phyloP scores from a whole-genome alignment of 2,113 vertebrate genomes.

The Cryptoleucopteryx plumbea region DNA sequence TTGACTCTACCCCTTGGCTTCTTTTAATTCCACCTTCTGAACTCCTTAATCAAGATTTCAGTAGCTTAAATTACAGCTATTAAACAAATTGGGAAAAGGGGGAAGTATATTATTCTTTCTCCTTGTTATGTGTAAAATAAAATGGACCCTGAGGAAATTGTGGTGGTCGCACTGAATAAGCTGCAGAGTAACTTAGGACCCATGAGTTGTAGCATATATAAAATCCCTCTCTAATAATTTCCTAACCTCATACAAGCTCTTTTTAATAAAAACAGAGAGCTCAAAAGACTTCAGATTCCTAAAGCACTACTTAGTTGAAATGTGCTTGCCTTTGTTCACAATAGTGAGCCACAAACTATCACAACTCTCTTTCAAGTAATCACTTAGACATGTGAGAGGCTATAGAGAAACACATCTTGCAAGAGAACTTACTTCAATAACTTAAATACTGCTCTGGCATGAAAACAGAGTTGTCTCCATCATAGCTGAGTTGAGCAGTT shows the following conservation, averaged over 20 bases:
- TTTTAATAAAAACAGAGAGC: neutral
- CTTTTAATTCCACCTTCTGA: conserved; percentile 6
- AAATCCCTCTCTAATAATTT: neutral
- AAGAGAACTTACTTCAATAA: neutral
- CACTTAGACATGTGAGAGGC: neutral
- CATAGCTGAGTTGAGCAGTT: neutral
- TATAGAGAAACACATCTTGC: neutral
- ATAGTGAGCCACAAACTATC: neutral
- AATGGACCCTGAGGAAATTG: neutral
- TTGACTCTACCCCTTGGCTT: neutral
- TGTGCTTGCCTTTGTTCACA: neutral
- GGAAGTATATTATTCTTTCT: neutral
- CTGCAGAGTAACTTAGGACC: neutral
- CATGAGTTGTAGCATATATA: neutral
- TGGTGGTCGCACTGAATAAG: neutral
- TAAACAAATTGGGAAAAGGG: neutral
- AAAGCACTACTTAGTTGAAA: neutral
- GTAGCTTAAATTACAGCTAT: conserved; percentile 14
- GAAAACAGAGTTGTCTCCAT: neutral
- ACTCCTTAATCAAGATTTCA: conserved; percentile 8
- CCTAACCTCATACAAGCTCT: neutral
- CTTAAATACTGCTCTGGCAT: neutral
- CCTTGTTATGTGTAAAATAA: neutral
- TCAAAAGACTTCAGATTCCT: neutral
- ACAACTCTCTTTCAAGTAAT: neutral